phyloP scores from a whole-genome alignment of 2,113 vertebrate species.

The Xerus inauris region DNA sequence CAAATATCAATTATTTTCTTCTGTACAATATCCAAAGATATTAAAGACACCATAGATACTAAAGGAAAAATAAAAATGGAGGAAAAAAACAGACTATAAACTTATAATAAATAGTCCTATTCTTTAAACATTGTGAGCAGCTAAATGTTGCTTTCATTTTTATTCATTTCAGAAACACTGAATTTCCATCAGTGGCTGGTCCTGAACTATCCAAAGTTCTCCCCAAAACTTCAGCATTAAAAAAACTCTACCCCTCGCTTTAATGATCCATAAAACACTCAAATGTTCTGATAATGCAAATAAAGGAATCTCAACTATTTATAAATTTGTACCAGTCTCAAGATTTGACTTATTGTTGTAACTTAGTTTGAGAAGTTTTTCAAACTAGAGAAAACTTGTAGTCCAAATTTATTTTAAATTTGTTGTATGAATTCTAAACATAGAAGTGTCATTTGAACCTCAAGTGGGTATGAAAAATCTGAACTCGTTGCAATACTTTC shows the following conservation, averaged over 20 bases:
- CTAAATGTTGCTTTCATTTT: slow-evolving; percentile 14
- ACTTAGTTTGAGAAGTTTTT: neutral
- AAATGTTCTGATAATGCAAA: neutral
- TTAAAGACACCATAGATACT: neutral
- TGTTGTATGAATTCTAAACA: slow-evolving; percentile 12
- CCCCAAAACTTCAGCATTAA: neutral
- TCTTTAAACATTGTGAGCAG: neutral
- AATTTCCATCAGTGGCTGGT: neutral
- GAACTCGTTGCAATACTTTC: slow-evolving; percentile 10
- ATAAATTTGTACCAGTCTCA: neutral
- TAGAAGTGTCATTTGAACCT: neutral
- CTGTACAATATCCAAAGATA: neutral
- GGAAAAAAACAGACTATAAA: neutral
- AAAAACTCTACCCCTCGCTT: neutral
- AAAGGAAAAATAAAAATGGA: slow-evolving; percentile 20
- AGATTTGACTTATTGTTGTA: neutral
- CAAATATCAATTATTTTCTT: neutral
- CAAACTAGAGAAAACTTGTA: neutral
- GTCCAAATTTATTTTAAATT: slow-evolving; percentile 44
- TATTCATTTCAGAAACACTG: neutral
- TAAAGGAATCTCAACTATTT: neutral
- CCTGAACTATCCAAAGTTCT: neutral
- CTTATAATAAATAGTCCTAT: neutral
- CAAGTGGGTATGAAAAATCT: slow-evolving; percentile 3
- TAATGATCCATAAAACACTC: neutral